Evolutionary conservation across 2,797 vertebrate genomes (phyloP).

Genomic region (Rhinatrema bivittatum): DNA sequence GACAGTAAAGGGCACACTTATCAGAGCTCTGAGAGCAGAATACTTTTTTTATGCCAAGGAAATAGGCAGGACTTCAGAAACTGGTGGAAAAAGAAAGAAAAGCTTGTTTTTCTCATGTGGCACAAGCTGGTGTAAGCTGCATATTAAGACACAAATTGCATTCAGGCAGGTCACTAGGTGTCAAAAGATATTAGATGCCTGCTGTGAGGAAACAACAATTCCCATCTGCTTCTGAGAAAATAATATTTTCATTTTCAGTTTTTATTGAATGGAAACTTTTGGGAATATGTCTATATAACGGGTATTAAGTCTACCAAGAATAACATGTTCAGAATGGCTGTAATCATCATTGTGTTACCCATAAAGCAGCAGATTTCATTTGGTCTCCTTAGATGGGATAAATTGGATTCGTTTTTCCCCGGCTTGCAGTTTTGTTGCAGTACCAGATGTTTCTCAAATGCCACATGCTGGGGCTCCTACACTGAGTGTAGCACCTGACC

Average conservation of each 20-base stretch:
- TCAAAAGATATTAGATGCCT: conserved; percentile 97
- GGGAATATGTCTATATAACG: conserved; percentile 86
- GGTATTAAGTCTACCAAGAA: conserved; percentile 69
- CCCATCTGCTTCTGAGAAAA: conserved; percentile 94
- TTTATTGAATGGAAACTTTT: conserved; percentile 97
- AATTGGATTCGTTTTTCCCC: conserved; percentile 65
- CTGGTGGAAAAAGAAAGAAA: conserved; percentile 41
- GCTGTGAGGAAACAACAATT: conserved; percentile 96
- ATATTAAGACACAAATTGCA: conserved; percentile 99
- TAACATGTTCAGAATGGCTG: conserved; percentile 74
- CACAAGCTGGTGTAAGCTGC: conserved; percentile 80
- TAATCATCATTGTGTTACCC: conserved; percentile 71
- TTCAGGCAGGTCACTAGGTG: conserved; percentile 89
- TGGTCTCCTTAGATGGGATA: conserved; percentile 67
- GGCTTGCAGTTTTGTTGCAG: conserved; percentile 65
- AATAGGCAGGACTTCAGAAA: conserved; percentile 45
- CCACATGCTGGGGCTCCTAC: conserved; percentile 76
- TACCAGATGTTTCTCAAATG: conserved; percentile 88
- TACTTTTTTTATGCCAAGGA: conserved; percentile 51
- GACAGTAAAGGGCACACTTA: conserved; percentile 66
- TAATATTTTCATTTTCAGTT: conserved; percentile 98
- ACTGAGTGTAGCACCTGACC: conserved; percentile 88
- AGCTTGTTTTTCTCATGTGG: conserved; percentile 67
- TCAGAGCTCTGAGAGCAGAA: conserved; percentile 43
- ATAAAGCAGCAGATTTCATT: conserved; percentile 73